These are phyloP conservation scores for Anastatus disparis DNA, from an alignment of 1,140 invertebrate species.

Conservation along the genomic window DNA sequence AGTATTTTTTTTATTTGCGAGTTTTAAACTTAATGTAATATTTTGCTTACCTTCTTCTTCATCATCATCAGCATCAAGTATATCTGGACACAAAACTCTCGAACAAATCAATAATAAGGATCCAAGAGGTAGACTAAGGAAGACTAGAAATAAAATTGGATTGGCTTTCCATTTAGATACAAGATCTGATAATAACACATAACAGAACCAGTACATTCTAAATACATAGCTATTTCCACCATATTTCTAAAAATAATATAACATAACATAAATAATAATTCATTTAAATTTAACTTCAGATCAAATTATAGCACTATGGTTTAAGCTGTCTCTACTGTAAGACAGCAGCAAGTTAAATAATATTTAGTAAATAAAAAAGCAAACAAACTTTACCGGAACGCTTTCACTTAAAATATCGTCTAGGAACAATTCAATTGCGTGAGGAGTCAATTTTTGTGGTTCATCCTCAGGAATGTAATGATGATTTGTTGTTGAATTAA, in stretches of 20 bases:
- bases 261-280: too few relatives aligned
- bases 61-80: conserved; percentile 90
- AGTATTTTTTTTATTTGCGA: conserved; percentile 24
- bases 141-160: conserved; percentile 86
- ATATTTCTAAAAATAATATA: conserved; percentile 71
- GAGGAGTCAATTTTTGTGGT: conserved; percentile 79
- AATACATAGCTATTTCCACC: conserved; percentile 83
- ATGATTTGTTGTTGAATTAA: conserved; percentile 90
- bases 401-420: conserved; percentile 80
- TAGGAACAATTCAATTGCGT: conserved; percentile 82
- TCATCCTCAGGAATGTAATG: conserved; percentile 91
- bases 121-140: conserved; percentile 89
- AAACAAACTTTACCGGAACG: conserved; percentile 70
- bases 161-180: conserved; percentile 90
- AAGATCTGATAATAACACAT: conserved; percentile 79
- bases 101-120: conserved; percentile 93
- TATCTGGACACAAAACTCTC: conserved; percentile 92
- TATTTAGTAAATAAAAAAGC: neutral
- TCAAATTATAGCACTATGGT: too few relatives aligned
- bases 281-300: too few relatives aligned
- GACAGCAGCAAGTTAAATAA: too few relatives aligned
- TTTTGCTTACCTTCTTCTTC: conserved; percentile 65
- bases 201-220: conserved; percentile 79
- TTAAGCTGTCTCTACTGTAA: too few relatives aligned
- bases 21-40: conserved; percentile 45